Base-by-base conservation (phyloP, 2,113 vertebrate species). In the Campylorhamphus procurvoides region DNA sequence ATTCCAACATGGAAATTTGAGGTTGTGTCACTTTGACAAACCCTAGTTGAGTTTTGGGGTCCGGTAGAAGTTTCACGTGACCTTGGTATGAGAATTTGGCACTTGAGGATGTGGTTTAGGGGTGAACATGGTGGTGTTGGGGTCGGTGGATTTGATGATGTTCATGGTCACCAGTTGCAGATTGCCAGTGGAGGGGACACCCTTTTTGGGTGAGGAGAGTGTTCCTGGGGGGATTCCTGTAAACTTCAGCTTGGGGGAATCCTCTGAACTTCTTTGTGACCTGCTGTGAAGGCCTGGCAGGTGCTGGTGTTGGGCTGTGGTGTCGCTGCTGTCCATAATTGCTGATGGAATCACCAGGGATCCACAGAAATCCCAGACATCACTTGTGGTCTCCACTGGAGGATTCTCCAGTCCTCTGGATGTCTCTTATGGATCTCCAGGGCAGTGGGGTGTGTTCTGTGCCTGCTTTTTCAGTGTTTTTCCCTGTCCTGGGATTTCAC, bases 261-360 rank as follows among this genome's bases (percentile, higher is more conserved):
- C n/a, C 55, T 8, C 1, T 31, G 9, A 59, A 16, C 62, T 68
- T 67, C 7, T 24, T 27, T 7, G 24, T 50, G 24, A 27, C 24
- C 49, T 50, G 25, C 49, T 1, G 0, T n/a, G 64, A 37, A 50
- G 20, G 27, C 20, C 29, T 15, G 15, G 9, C 9, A 28, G 15
- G 8, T 0, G 0, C n/a, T 14, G 50, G 10, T 1, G 0, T 46
- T 52, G 10, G 15, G 46, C 25, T 0, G 0, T 0, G 1, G 12
- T 7, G 49, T 25, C 2, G 0, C 40, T 74, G 20, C 68, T 8
- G 2, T 55, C 24, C 13, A 0, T 40, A 14, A 33, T 29, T 22
- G 67, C 20, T 40, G 18, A 29, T 12, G n/a, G 71, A 82, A 53
- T n/a, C 5, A 17, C 44, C 42, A 35, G 60, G 12, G 25, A 1